Conservation (phyloP, 2,888 invertebrate species). For the Agrochola lota region DNA sequence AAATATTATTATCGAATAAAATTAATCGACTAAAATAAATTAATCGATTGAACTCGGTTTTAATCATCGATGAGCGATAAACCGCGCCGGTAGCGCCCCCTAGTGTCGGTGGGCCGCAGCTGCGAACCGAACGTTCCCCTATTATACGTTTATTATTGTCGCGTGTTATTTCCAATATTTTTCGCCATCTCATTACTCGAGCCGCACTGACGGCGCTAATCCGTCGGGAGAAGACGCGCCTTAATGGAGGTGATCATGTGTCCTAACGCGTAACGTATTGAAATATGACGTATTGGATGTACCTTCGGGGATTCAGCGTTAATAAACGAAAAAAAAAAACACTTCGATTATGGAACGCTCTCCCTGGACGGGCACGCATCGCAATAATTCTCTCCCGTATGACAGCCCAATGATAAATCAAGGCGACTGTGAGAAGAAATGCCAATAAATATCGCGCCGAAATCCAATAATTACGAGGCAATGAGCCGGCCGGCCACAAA, state of each 20-base stretch:
- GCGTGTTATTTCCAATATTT: conserved; percentile 88
- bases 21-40: conserved; percentile 54
- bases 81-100: conserved; percentile 77
- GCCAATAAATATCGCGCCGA: conserved; percentile 89
- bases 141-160: conserved; percentile 86
- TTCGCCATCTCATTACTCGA: conserved; percentile 88
- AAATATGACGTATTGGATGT: conserved; percentile 88
- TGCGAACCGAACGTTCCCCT: conserved; percentile 74
- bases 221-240: conserved; percentile 87
- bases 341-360: conserved; percentile 75
- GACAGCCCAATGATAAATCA: conserved; percentile 88
- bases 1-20: conserved; percentile 39
- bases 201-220: conserved; percentile 83
- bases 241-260: conserved; percentile 89
- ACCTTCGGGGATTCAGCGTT: conserved; percentile 82
- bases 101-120: conserved; percentile 79
- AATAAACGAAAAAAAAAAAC: conserved; percentile 83
- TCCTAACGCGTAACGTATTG: conserved; percentile 88
- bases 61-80: conserved; percentile 67
- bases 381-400: conserved; percentile 81
- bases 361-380: conserved; percentile 78
- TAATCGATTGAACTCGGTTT: conserved; percentile 62
- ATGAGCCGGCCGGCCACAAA: conserved; percentile 89
- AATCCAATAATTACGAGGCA: conserved; percentile 89
- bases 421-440: conserved; percentile 86